Evolutionary conservation across 1,140 invertebrate genomes (phyloP), one percentile per base, ranked within the genome.

Genomic region (Apis dorsata): DNA sequence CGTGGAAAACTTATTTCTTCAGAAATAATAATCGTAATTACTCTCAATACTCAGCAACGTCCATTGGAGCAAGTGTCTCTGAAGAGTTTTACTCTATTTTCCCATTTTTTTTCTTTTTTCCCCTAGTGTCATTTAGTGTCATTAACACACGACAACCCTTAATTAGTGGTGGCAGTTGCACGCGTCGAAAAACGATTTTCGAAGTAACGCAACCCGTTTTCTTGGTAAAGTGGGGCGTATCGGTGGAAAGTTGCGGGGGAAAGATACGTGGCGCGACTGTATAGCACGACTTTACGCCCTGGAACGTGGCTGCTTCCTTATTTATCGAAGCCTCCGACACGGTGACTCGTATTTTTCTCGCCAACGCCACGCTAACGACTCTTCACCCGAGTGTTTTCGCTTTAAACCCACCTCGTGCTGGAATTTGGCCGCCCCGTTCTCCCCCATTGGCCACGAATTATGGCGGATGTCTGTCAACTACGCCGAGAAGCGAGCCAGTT

Each of bases 131-230:
- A 44, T 44, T 44, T 44, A 44, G 0, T 44, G 34, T 44, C 34
- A 44, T 44, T 44, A 44, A 44, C 34, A 44, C 34, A 44, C 34
- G 34, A 44, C 34, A 44, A 44, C 5, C 24, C 28, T 17, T 63
- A 28, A 63, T 28, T 28, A 24, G 87, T 0, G 87, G 85, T 90
- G 88, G 87, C 87, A 89, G 87, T 89, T 89, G 88, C 88, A 90
- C 87, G 87, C 84, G 87, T 88, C 85, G 34, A 44, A 78, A 79
- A 84, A 90, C 87, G 84, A 86, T 88, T 88, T 85, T 90, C 85
- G 85, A 73, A 86, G 84, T 72, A 69, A 49, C 10, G 44, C 74
- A 51, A 13, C n/a, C 28, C 28, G 28, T 51, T 49, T n/a, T 63
- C 75, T 65, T 79, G 55, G 62, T 79, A 71, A 34, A 0, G 15